These are phyloP conservation scores for Oscarella lobularis DNA, from an alignment of 37 sponge, comb jelly and placozoan genomes.

Conservation along the genomic window DNA sequence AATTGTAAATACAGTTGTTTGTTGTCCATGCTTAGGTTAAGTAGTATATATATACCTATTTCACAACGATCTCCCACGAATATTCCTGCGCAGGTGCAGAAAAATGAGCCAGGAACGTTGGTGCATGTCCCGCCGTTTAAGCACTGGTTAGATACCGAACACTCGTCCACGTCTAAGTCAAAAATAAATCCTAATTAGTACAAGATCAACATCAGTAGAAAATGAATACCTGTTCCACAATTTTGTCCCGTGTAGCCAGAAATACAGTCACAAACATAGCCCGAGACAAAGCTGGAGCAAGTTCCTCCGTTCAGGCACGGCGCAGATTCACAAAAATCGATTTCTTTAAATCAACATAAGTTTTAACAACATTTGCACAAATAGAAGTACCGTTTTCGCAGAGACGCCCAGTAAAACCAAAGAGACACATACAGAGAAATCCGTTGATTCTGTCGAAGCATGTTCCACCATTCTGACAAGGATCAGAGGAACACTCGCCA, in stretches of 20 bases:
- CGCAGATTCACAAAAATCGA: not conserved
- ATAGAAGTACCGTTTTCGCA: not conserved
- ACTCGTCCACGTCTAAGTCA: not conserved
- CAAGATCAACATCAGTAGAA: not conserved
- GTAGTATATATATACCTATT: too few species aligned
- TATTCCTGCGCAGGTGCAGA: not conserved
- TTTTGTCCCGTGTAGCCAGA: not conserved
- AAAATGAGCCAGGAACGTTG: not conserved
- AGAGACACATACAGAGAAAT: not conserved
- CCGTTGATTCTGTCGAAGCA: too few species aligned
- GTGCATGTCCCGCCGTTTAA: not conserved
- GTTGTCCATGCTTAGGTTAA: too few species aligned
- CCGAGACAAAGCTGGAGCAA: not conserved
- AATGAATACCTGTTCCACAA: not conserved
- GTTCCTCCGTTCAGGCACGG: not conserved
- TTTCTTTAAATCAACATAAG: not conserved
- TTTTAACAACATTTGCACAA: not conserved
- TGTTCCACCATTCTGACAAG: conserved; percentile 1
- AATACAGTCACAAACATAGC: not conserved
- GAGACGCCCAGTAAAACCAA: not conserved
- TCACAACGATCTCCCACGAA: too few species aligned
- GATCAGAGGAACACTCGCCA: not conserved
- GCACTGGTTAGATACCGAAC: not conserved
- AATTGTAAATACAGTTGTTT: too few species aligned
- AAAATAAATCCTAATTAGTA: not conserved